A percentile compares a stretch with the other conserved stretches of the same genome.
These are phyloP conservation scores for Notolepis coatsorum DNA, from an alignment of 2,797 vertebrate species.

Conservation along the genomic window DNA sequence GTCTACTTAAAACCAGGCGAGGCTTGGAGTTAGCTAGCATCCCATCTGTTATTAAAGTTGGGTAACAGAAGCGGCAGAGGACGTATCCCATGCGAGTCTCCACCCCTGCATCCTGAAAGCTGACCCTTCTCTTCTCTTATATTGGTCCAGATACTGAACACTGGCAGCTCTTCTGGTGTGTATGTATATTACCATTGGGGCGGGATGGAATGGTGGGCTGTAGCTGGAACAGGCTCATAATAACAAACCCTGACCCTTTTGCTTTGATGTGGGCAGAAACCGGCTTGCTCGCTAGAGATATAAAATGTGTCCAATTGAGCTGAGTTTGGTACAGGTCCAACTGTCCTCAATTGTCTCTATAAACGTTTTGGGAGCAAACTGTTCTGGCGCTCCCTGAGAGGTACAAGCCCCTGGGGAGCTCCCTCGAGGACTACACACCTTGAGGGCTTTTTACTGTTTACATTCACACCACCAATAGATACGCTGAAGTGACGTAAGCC, in stretches of 20 bases:
- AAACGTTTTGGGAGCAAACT: no score
- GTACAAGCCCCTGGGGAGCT: no score
- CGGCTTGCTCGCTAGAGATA: not conserved
- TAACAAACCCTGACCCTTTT: not conserved
- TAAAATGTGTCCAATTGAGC: not conserved
- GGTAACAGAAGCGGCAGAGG: constrained; percentile 38
- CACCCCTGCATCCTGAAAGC: constrained; percentile 48
- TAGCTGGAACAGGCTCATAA: not conserved
- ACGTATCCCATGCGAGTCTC: constrained; percentile 35
- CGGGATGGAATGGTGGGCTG: not conserved
- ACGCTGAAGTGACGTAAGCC: no score
- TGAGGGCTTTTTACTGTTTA: no score
- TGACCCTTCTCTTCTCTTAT: constrained; percentile 34
- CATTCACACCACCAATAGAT: no score
- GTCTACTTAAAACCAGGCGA: no score
- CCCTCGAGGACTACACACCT: no score
- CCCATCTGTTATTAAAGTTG: constrained; percentile 1
- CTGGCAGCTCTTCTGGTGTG: not conserved
- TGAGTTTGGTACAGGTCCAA: not conserved
- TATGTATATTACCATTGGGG: no score
- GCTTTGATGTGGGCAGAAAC: not conserved
- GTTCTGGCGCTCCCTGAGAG: no score
- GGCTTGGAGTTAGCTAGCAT: no score
- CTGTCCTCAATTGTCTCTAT: constrained; percentile 48
- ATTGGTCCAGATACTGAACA: not conserved